Evolutionary conservation across 2,797 vertebrate species (phyloP).

Genomic region (Enteromius mattozi): DNA sequence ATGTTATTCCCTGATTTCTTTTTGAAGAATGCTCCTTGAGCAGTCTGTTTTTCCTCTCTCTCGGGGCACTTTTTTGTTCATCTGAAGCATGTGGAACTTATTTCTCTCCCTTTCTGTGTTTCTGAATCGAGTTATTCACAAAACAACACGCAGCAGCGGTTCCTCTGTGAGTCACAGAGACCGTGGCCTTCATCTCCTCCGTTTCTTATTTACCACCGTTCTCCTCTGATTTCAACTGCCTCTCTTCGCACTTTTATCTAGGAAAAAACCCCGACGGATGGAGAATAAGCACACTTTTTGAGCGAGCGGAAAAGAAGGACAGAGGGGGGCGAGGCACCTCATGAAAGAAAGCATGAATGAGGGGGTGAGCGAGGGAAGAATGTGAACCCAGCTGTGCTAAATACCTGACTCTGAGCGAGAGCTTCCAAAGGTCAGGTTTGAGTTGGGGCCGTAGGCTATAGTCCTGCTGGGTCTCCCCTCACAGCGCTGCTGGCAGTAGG

Average conservation of each 20-base stretch:
- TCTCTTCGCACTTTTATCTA: conserved; percentile 75
- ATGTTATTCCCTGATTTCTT: conserved; percentile 37
- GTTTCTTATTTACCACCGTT: conserved; percentile 71
- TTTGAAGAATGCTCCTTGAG: conserved; percentile 32
- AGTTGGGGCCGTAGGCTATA: conserved; percentile 77
- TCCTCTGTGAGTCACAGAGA: conserved; percentile 52
- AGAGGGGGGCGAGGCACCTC: conserved; percentile 55
- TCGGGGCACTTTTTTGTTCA: conserved; percentile 59
- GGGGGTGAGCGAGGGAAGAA: conserved; percentile 70
- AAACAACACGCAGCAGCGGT: conserved; percentile 62
- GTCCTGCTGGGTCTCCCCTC: conserved; percentile 79
- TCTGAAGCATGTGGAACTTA: conserved; percentile 81
- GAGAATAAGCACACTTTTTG: conserved; percentile 76
- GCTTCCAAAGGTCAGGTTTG: conserved; percentile 76
- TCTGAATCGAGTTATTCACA: conserved; percentile 63
- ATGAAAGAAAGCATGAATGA: conserved; percentile 70
- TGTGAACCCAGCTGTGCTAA: conserved; percentile 81
- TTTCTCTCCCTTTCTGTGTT: conserved; percentile 69
- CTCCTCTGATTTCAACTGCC: conserved; percentile 67
- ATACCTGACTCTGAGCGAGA: conserved; percentile 83
- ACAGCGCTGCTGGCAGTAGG: conserved; percentile 79
- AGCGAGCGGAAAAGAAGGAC: conserved; percentile 68
- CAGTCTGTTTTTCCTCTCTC: conserved; percentile 49
- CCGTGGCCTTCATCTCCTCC: conserved; percentile 65
- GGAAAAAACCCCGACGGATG: conserved; percentile 72